phyloP scores from a whole-genome alignment of 2,113 vertebrate genomes.

The Oncorhynchus clarkii region DNA sequence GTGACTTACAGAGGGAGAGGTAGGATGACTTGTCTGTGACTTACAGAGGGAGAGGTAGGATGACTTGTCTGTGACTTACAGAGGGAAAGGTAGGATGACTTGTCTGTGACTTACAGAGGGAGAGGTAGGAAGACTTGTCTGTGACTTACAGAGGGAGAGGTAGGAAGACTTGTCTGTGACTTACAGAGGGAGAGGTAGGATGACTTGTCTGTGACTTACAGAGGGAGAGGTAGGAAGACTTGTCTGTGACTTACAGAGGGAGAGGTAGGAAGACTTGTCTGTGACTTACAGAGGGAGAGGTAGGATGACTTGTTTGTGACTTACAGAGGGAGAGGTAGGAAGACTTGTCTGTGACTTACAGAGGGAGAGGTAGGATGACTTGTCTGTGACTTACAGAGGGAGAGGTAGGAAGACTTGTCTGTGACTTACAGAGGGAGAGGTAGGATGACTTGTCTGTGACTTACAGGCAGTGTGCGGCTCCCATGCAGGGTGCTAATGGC shows the following conservation, averaged over 20 bases:
- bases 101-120: not conserved
- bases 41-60: no score
- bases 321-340: not conserved
- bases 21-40: no score
- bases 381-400: not conserved
- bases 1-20: no score
- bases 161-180: no score
- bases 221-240: no score
- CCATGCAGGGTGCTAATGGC: conserved; percentile 89
- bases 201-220: no score
- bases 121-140: no score
- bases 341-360: not conserved
- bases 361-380: not conserved
- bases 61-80: no score
- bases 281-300: not conserved
- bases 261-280: not conserved
- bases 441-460: conserved; percentile 5
- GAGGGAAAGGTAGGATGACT: no score
- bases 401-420: not conserved
- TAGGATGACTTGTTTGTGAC: not conserved
- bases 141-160: no score
- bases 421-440: not conserved
- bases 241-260: no score
- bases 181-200: no score
- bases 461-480: conserved; percentile 87